phyloP scores from a whole-genome alignment of 1,140 invertebrate genomes.

The Bombus huntii region DNA sequence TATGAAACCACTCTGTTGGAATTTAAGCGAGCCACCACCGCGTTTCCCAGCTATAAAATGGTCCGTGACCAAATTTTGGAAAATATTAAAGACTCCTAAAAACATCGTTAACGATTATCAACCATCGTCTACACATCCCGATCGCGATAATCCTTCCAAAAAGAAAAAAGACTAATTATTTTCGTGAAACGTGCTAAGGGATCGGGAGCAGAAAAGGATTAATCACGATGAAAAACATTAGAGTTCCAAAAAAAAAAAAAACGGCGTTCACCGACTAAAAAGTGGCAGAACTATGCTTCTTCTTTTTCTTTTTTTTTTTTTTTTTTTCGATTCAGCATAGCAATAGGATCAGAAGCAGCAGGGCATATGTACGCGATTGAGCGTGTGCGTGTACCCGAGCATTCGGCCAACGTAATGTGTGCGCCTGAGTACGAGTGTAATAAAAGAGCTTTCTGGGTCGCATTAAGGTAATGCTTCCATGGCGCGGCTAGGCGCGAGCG shows the following conservation, averaged over 20 bases:
- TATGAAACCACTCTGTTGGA: background rate
- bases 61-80: background rate
- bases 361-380: conserved; percentile 3
- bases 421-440: conserved; percentile 64
- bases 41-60: background rate
- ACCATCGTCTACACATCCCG: background rate
- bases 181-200: background rate
- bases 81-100: background rate
- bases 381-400: conserved; percentile 25
- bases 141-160: background rate
- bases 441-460: conserved; percentile 80
- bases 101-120: background rate
- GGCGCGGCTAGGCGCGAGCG: conserved; percentile 62
- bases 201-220: conserved; percentile 9
- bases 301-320: too few species aligned
- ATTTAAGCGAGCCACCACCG: background rate
- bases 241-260: conserved; percentile 33
- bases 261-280: background rate
- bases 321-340: conserved; percentile 51
- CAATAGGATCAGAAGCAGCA: conserved; percentile 50
- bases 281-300: conserved; percentile 25
- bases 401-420: conserved; percentile 46
- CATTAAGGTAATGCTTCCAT: conserved; percentile 80
- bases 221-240: conserved; percentile 52
- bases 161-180: conserved; percentile 11